These are phyloP conservation scores for Amiota minor DNA, from an alignment of 2,888 invertebrate species.

Conservation along the genomic window DNA sequence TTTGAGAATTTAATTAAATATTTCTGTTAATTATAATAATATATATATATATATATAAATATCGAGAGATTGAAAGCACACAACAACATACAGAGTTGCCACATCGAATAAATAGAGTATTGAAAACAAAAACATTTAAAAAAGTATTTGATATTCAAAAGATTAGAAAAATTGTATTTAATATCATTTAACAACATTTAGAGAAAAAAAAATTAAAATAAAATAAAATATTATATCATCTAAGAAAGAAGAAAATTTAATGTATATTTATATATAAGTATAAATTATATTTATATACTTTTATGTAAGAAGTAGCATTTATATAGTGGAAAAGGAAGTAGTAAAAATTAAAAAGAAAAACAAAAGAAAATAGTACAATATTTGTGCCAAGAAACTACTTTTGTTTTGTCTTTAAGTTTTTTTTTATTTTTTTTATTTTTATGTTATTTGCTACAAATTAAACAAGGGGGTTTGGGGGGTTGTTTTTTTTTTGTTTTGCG, in stretches of 20 bases:
- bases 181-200: neutral
- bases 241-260: constrained; percentile 38
- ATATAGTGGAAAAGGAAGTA: constrained; percentile 28
- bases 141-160: constrained; percentile 13
- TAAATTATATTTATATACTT: neutral
- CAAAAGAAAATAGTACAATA: no score
- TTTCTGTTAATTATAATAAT: constrained; percentile 30
- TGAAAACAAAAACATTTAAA: constrained; percentile 40
- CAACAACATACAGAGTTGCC: constrained; percentile 60
- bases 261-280: constrained; percentile 16
- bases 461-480: no score
- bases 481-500: no score
- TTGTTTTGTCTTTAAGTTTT: no score
- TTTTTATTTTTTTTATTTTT: no score
- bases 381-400: no score
- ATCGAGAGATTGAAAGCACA: constrained; percentile 55
- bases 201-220: constrained; percentile 29
- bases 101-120: constrained; percentile 47
- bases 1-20: constrained; percentile 49
- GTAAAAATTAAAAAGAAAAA: constrained; percentile 23
- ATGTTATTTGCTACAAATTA: no score
- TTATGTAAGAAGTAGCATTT: no score
- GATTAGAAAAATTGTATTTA: neutral
- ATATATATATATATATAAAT: constrained; percentile 36
- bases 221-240: constrained; percentile 5